These are phyloP conservation scores for Notiomystis cincta DNA, from an alignment of 2,113 vertebrate genomes.

Conservation along the genomic window DNA sequence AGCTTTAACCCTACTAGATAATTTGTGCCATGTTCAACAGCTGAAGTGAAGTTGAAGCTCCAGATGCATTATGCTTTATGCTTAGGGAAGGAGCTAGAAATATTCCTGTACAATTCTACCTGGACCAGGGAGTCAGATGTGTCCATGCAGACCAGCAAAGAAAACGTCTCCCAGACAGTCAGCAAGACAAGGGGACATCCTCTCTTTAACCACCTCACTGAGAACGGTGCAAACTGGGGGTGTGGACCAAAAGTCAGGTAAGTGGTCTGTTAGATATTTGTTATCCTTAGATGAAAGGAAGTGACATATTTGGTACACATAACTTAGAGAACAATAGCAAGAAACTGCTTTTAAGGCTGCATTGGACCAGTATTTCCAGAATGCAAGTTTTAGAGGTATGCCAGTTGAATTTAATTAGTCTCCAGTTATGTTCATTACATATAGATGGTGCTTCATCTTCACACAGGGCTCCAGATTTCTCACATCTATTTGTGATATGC, in stretches of 20 bases:
- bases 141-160: background rate
- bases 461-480: background rate
- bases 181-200: fast-evolving
- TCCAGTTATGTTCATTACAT: background rate
- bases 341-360: background rate
- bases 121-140: background rate
- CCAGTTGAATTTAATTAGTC: background rate
- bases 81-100: background rate
- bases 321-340: background rate
- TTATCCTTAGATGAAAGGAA: background rate
- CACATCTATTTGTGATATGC: background rate
- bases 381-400: background rate
- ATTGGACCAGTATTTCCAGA: background rate
- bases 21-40: background rate
- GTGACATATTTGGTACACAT: background rate
- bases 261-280: background rate
- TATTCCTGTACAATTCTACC: background rate
- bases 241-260: background rate
- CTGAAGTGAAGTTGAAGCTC: background rate
- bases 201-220: background rate
- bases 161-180: background rate
- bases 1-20: background rate
- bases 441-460: background rate
- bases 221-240: background rate
- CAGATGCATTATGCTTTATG: background rate